Evolutionary conservation across 2,797 vertebrate genomes (phyloP).

Genomic region (Leuciscus waleckii): DNA sequence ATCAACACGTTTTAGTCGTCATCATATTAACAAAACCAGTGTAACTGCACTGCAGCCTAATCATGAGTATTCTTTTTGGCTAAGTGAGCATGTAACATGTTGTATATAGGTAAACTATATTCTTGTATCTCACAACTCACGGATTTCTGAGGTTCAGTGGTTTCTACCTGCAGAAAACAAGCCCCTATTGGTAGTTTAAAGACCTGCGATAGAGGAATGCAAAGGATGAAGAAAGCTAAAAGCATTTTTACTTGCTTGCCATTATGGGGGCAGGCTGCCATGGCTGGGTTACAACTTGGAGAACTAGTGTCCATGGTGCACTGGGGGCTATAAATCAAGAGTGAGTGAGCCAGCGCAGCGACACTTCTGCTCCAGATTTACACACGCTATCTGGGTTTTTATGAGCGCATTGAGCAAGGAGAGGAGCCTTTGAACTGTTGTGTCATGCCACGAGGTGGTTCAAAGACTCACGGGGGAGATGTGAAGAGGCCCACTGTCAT

Average conservation of each 20-base stretch:
- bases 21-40: background rate
- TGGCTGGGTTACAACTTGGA: slow-evolving; percentile 38
- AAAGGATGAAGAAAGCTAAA: slow-evolving; percentile 35
- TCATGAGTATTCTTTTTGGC: background rate
- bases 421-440: slow-evolving; percentile 53
- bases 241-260: slow-evolving; percentile 34
- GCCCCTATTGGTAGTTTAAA: slow-evolving; percentile 31
- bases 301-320: slow-evolving; percentile 40
- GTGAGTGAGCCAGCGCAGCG: slow-evolving; percentile 2
- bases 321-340: slow-evolving; percentile 44
- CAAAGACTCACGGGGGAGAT: slow-evolving; percentile 41
- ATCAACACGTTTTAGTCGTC: background rate
- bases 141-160: background rate
- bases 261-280: slow-evolving; percentile 19
- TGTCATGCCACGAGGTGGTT: slow-evolving; percentile 43
- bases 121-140: background rate
- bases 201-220: slow-evolving; percentile 19
- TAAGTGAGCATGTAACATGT: background rate
- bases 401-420: slow-evolving; percentile 35
- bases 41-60: too few species aligned
- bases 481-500: slow-evolving; percentile 41
- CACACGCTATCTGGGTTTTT: slow-evolving; percentile 51
- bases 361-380: slow-evolving; percentile 52
- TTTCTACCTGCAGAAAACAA: background rate
- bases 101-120: background rate